Evolutionary conservation across 1,140 invertebrate species (phyloP).

Genomic region (Acromyrmex heyeri): DNA sequence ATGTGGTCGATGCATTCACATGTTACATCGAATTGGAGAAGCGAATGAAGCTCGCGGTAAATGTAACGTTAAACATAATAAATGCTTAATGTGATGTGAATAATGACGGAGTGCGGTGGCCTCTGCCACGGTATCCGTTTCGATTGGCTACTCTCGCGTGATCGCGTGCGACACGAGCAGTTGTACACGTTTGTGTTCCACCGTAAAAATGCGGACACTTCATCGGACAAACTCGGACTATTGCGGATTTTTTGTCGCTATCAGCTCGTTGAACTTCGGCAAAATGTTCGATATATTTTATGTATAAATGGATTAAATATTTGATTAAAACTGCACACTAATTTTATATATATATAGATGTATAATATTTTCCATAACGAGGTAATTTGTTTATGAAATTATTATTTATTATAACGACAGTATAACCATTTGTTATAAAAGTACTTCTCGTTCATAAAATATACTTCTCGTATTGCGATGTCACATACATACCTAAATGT

Average conservation of each 20-base stretch:
- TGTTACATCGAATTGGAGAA: slow-evolving; percentile 25
- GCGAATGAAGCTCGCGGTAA: slow-evolving; percentile 54
- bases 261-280: slow-evolving; percentile 5
- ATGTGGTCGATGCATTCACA: slow-evolving; percentile 24
- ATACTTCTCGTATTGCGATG: neutral
- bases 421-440: neutral
- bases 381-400: neutral
- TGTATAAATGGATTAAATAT: neutral
- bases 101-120: slow-evolving; percentile 39
- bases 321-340: neutral
- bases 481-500: neutral
- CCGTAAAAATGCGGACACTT: slow-evolving; percentile 20
- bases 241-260: neutral
- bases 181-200: slow-evolving; percentile 11
- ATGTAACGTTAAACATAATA: slow-evolving; percentile 59
- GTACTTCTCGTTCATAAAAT: neutral
- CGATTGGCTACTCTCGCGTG: slow-evolving; percentile 52
- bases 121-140: slow-evolving; percentile 40
- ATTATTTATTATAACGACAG: neutral
- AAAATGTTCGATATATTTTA: neutral
- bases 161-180: slow-evolving; percentile 59
- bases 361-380: neutral
- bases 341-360: neutral
- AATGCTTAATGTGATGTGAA: slow-evolving; percentile 62
- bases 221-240: slow-evolving; percentile 23